Percentiles rank a stretch among this genome's conserved stretches.
Conservation (phyloP, 2,888 invertebrate species). For the Itoplectis maculator region DNA sequence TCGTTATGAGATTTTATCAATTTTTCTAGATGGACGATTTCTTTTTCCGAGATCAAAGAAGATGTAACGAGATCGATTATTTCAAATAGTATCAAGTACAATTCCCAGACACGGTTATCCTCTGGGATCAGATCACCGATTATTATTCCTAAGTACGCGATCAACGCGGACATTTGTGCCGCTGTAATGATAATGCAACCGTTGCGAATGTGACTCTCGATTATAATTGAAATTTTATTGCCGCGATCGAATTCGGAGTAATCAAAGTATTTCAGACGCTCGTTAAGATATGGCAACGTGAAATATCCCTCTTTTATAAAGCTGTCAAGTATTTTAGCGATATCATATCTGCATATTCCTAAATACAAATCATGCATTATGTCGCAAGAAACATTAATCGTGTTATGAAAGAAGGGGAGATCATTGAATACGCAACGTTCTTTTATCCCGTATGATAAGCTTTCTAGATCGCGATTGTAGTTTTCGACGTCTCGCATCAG, state of each 20-base stretch:
- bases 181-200: constrained; percentile 59
- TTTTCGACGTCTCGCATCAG: constrained; percentile 67
- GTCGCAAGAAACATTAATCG: constrained; percentile 70
- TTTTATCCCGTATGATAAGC: constrained; percentile 66
- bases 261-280: constrained; percentile 55
- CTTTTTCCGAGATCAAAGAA: too few relatives aligned
- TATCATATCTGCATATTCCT: constrained; percentile 57
- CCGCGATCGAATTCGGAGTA: constrained; percentile 42
- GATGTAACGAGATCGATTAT: too few relatives aligned
- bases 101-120: too few relatives aligned
- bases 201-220: constrained; percentile 22
- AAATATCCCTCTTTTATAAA: constrained; percentile 57
- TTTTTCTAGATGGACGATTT: too few relatives aligned
- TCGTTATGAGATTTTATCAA: too few relatives aligned
- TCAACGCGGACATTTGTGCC: constrained; percentile 42
- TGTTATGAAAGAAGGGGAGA: constrained; percentile 70
- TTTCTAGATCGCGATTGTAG: constrained; percentile 61
- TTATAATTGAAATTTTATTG: constrained; percentile 44
- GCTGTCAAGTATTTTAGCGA: constrained; percentile 57
- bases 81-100: too few relatives aligned
- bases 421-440: constrained; percentile 68
- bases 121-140: constrained; percentile 48
- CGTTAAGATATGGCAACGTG: constrained; percentile 51
- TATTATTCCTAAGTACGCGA: constrained; percentile 47
- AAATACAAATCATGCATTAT: constrained; percentile 71